Evolutionary conservation across 2,113 vertebrate genomes (phyloP).

Genomic region (Mus spicilegus): DNA sequence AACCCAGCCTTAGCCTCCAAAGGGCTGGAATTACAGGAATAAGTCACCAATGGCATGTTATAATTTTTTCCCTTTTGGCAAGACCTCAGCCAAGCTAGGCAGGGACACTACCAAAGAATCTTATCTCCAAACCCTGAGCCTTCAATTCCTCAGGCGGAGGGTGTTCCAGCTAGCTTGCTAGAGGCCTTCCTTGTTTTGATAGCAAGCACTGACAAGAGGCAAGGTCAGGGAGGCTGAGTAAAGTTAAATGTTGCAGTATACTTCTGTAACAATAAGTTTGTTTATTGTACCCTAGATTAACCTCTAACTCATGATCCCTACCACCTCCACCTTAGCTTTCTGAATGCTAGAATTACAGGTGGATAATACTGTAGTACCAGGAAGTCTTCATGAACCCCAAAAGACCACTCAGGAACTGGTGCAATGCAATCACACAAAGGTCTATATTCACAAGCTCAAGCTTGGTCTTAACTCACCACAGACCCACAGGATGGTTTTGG

Average conservation of each 20-base stretch:
- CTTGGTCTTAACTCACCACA: too few species aligned
- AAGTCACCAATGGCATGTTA: not conserved
- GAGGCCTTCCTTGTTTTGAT: not conserved
- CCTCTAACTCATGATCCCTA: not conserved
- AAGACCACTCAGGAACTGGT: too few species aligned
- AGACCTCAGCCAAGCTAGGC: too few species aligned
- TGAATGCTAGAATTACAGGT: not conserved
- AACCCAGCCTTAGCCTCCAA: not conserved
- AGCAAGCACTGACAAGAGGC: not conserved
- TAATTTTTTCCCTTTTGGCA: not conserved
- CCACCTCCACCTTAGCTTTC: not conserved
- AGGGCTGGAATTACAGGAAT: not conserved
- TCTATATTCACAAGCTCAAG: too few species aligned
- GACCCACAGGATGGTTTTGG: too few species aligned
- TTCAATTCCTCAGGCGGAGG: not conserved
- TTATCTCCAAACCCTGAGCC: not conserved
- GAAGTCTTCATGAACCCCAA: too few species aligned
- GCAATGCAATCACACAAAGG: too few species aligned
- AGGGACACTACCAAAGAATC: not conserved
- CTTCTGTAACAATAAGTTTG: not conserved
- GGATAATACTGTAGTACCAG: too few species aligned
- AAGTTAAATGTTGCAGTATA: not conserved
- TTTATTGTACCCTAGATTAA: not conserved
- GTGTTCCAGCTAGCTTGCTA: not conserved
- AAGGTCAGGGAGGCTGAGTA: not conserved